Evolutionary conservation across 53 echinoderm and acorn worm genomes (phyloP), one percentile per base, ranked within the genome.

Genomic region (Antedon mediterranea): DNA sequence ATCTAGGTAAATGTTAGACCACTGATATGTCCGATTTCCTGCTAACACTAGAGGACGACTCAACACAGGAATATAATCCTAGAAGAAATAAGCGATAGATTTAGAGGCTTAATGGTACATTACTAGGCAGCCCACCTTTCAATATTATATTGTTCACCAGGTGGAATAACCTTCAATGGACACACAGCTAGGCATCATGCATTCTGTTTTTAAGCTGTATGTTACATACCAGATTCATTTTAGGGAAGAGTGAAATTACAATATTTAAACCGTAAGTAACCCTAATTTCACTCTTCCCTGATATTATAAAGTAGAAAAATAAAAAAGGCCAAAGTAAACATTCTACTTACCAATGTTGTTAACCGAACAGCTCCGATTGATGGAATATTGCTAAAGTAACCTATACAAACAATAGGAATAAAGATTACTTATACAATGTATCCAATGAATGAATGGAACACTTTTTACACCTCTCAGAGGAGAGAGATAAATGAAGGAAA

Each of bases 1-100:
- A 80, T 91, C 91, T 29, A 92, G 82, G 78, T 95, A 95, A 71
- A 95, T 91, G 73, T 95, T 89, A 34, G 95, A 95, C 95, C 95
- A 95, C 79, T 95, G 95, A 81, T 89, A 94, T 74, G 91, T 87
- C 77, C 89, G 89, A 73, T 86, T 43, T n/a, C 84, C 83, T 71
- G 89, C 91, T 43, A 95, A 57, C 15, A 91, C 95, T 89, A 95
- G 91, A 4, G 95, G 95, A 71, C 95, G 81, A 80, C 95, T 95
- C 74, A 95, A 34, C 11, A 95, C 95, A 3, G 91, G 91, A 5
- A 95, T 91, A 82, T 95, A 95, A 76, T 91, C 89, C 95, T 95
- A 74, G 75, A 41, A 32, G 41, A 74, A 32, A 57, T 23, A 57
- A 37, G 11, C 37, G 37, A 6, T 37, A 11, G 37, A 6, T 37